Percentiles rank a stretch among this genome's conserved stretches.
Evolutionary conservation across 2,888 invertebrate species (phyloP).

Genomic region (Suillia variegata): DNA sequence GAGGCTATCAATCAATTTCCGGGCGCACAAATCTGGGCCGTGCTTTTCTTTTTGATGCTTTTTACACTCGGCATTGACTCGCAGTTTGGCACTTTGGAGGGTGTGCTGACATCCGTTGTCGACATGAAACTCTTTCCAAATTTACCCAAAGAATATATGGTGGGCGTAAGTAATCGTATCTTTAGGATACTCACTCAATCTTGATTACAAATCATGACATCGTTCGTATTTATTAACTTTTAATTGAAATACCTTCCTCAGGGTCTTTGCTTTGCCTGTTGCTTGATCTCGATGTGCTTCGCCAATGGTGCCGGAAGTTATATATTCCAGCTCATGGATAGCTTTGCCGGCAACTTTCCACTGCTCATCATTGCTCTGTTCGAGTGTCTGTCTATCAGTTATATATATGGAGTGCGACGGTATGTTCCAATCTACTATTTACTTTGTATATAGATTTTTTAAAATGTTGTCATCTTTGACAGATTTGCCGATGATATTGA

Average conservation of each 20-base stretch:
- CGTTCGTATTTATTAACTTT: too few relatives aligned
- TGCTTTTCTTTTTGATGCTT: conserved; percentile 95
- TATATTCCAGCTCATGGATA: conserved; percentile 90
- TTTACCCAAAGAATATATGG: conserved; percentile 84
- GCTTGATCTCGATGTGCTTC: conserved; percentile 85
- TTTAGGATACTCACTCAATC: too few relatives aligned
- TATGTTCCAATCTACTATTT: conserved; percentile 49
- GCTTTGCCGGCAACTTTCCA: conserved; percentile 92
- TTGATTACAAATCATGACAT: background rate
- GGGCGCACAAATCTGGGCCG: conserved; percentile 93
- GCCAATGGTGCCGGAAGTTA: conserved; percentile 94
- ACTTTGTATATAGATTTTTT: background rate
- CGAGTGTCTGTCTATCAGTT: conserved; percentile 91
- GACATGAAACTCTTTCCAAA: conserved; percentile 95
- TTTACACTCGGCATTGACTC: conserved; percentile 96
- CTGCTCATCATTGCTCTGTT: conserved; percentile 90
- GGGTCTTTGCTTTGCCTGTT: conserved; percentile 78
- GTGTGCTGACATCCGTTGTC: conserved; percentile 92
- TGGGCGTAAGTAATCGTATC: conserved; percentile 65
- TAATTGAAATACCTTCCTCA: conserved; percentile 24
- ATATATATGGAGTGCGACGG: conserved; percentile 91
- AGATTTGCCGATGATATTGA: conserved; percentile 94
- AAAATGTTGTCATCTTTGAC: conserved; percentile 31
- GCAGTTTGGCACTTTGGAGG: conserved; percentile 94
- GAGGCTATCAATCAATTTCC: conserved; percentile 98